Conservation (phyloP, 2,113 vertebrate genomes). For the Cervus canadensis region DNA sequence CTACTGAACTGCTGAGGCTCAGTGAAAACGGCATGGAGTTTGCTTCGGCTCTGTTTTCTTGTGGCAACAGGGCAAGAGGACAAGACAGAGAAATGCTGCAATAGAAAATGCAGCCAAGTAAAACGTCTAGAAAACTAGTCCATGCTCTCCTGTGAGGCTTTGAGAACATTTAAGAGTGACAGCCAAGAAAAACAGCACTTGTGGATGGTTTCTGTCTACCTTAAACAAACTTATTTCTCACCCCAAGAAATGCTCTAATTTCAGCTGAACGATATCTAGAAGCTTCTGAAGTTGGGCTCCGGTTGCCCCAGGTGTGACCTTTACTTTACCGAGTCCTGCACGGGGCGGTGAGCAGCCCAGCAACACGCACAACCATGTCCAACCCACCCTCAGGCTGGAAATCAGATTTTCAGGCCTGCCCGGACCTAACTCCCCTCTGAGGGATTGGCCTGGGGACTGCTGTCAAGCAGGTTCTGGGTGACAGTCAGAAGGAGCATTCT, state of each 20-base stretch:
- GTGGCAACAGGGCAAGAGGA: not conserved
- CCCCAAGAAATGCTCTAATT: not conserved
- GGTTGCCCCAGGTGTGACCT: not conserved
- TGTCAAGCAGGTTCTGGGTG: not conserved
- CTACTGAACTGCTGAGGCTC: slow-evolving; percentile 38
- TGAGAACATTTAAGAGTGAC: not conserved
- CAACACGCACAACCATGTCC: not conserved
- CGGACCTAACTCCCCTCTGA: not conserved
- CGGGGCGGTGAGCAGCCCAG: not conserved
- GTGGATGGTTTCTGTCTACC: not conserved
- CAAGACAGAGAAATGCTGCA: not conserved
- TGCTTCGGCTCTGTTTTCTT: not conserved
- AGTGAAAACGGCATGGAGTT: slow-evolving; percentile 43
- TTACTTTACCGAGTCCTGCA: not conserved
- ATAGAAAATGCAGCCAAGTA: not conserved
- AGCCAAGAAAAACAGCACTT: not conserved
- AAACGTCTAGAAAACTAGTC: not conserved
- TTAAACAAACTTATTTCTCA: not conserved
- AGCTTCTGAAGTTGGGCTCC: not conserved
- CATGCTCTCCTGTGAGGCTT: not conserved
- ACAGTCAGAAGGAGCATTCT: not conserved
- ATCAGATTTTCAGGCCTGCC: not conserved
- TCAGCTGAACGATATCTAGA: not conserved
- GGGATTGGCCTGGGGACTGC: not conserved
- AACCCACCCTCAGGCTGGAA: not conserved